Conservation (phyloP, 2,888 invertebrate genomes). For the Pherbina coryleti region DNA sequence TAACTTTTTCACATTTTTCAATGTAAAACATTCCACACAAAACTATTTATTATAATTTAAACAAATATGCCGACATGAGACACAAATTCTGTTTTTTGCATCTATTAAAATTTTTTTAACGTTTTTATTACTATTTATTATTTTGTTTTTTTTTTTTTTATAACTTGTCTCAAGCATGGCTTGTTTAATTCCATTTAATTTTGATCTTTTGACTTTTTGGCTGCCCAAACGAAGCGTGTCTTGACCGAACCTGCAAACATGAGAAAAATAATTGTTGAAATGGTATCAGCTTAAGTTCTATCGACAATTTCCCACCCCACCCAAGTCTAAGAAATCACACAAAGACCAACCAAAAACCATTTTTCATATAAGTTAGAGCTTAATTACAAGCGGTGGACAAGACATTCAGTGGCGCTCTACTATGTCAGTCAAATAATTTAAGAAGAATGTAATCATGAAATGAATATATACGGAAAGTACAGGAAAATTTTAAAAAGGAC, state of each 20-base stretch:
- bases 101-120: background rate
- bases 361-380: no score
- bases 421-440: no score
- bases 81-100: background rate
- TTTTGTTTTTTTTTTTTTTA: background rate
- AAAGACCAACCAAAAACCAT: background rate
- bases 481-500: no score
- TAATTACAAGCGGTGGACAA: no score
- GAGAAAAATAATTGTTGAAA: background rate
- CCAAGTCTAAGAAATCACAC: background rate
- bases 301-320: slow-evolving; percentile 21
- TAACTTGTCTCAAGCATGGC: background rate
- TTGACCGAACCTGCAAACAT: slow-evolving; percentile 6
- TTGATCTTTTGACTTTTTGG: slow-evolving; percentile 10
- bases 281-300: background rate
- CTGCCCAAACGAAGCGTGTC: slow-evolving; percentile 3
- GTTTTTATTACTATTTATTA: slow-evolving; percentile 8
- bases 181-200: background rate
- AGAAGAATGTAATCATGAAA: no score
- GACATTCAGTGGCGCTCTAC: no score
- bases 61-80: background rate
- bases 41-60: no score
- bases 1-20: no score
- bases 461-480: no score
- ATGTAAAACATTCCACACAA: no score